Percentiles rank a stretch among this genome's conserved stretches.
These are phyloP conservation scores for Hylaea fasciaria DNA, from an alignment of 2,888 invertebrate genomes.

Conservation along the genomic window DNA sequence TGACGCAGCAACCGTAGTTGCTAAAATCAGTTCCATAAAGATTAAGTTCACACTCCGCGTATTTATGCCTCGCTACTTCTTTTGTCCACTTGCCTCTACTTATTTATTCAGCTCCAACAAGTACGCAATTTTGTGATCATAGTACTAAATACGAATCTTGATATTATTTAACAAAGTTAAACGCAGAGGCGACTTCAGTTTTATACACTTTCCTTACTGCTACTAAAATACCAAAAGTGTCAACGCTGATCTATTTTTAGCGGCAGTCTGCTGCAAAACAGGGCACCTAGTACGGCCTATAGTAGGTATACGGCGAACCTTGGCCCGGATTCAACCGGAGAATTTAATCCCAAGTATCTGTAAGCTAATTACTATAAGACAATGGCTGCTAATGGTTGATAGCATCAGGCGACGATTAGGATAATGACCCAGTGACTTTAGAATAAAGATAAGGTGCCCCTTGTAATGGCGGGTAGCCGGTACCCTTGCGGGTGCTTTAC, in stretches of 20 bases:
- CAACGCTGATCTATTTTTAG: slow-evolving; percentile 27
- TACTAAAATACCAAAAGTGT: slow-evolving; percentile 1
- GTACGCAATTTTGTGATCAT: no score
- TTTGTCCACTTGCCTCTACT: no score
- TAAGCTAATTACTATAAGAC: slow-evolving; percentile 46
- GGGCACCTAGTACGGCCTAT: slow-evolving; percentile 7
- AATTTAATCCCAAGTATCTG: slow-evolving; percentile 34
- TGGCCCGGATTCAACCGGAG: slow-evolving; percentile 35
- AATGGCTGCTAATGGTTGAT: slow-evolving; percentile 47
- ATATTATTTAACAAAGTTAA: neutral
- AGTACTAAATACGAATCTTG: no score
- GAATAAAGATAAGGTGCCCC: slow-evolving; percentile 40
- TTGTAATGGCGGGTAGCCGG: slow-evolving; percentile 25
- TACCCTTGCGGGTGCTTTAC: slow-evolving; percentile 18
- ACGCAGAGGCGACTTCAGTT: neutral
- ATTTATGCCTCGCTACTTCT: neutral
- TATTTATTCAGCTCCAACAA: no score
- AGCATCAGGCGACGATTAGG: slow-evolving; percentile 46
- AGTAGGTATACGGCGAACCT: slow-evolving; percentile 26
- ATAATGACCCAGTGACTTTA: slow-evolving; percentile 43
- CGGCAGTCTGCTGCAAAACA: slow-evolving; percentile 16
- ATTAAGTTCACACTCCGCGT: neutral
- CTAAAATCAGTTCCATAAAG: neutral
- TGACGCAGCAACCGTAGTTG: neutral
- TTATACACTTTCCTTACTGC: slow-evolving; percentile 4